Evolutionary conservation across 2,888 invertebrate genomes (phyloP), one percentile per base, ranked within the genome.

Genomic region (Harpalus rufipes): DNA sequence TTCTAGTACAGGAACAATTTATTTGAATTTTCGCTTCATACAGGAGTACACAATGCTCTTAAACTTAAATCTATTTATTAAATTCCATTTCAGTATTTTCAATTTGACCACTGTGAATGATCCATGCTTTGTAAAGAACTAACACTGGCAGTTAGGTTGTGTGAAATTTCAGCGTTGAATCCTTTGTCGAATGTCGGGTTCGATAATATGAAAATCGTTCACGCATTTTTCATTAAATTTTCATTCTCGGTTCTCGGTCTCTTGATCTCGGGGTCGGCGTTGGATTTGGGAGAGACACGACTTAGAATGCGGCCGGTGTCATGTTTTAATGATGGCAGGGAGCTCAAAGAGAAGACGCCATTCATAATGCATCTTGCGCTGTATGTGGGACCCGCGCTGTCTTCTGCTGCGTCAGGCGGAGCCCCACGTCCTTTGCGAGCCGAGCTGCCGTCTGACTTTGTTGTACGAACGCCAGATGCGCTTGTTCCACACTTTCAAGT

Each of bases 241-340:
- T 81, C 81, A 81, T 63, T 63, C 7, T 18, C 1, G 44, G 81
- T 63, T 63, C 7, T 18, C 1, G 44, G 81, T 81, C 81, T 65
- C 81, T 59, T 81, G 63, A 81, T 74, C 58, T 32, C 59, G 58
- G 25, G 51, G 72, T 56, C 41, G 25, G 58, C 14, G 14, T 18
- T 16, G 44, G 61, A 41, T 81, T 81, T 25, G 39, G 72, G 14
- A 32, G 32, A 7, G 56, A 56, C 72, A 21, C 56, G 68, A 83
- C 83, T 76, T 76, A 76, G 74, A 83, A 82, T 82, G 83, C 83
- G 59, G 83, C 83, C 44, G 83, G 76, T 83, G 83, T 83, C 76
- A 83, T 83, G 83, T 83, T 83, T 83, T 83, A 83, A 83, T 83
- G 83, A 83, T 83, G 61, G 61, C 74, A 21, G 16, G 72, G 39